Conservation (phyloP, 2,888 invertebrate genomes). For the Euproctis similis region DNA sequence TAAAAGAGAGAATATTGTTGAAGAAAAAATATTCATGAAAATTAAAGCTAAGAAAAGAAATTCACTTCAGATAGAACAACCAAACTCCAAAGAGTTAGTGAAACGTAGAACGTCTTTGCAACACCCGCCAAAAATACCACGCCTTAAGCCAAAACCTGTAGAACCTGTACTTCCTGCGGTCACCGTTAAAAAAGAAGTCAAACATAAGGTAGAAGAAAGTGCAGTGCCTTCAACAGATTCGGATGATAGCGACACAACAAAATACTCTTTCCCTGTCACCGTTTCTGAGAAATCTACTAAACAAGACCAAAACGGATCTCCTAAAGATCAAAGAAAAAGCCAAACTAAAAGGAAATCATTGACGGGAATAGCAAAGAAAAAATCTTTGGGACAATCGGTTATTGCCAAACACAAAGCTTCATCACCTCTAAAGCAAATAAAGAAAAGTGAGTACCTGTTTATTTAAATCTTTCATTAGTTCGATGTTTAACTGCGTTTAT, state of each 20-base stretch:
- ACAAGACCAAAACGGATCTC: conserved; percentile 17
- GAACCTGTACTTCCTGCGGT: conserved; percentile 18
- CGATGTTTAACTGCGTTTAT: too few relatives aligned
- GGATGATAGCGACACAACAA: conserved; percentile 58
- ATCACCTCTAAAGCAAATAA: conserved; percentile 40
- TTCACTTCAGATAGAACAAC: conserved; percentile 59
- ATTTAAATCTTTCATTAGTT: background rate
- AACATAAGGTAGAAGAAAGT: conserved; percentile 30
- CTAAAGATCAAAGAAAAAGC: conserved; percentile 35
- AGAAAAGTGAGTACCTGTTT: conserved; percentile 53
- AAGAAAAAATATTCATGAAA: conserved; percentile 52
- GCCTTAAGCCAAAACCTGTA: conserved; percentile 45
- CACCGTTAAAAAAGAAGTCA: conserved; percentile 26
- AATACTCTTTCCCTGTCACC: conserved; percentile 61
- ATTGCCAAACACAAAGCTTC: conserved; percentile 34
- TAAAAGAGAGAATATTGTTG: conserved; percentile 35
- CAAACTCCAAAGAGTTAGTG: conserved; percentile 52
- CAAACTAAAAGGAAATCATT: conserved; percentile 51
- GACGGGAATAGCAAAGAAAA: conserved; percentile 50
- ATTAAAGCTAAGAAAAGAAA: conserved; percentile 55
- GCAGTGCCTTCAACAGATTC: conserved; percentile 48
- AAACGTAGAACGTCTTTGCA: conserved; percentile 58
- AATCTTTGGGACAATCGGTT: conserved; percentile 45
- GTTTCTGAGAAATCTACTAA: conserved; percentile 25
- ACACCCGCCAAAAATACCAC: conserved; percentile 54